Base-by-base conservation (phyloP, 1,140 invertebrate species). In the Aethina tumida region DNA sequence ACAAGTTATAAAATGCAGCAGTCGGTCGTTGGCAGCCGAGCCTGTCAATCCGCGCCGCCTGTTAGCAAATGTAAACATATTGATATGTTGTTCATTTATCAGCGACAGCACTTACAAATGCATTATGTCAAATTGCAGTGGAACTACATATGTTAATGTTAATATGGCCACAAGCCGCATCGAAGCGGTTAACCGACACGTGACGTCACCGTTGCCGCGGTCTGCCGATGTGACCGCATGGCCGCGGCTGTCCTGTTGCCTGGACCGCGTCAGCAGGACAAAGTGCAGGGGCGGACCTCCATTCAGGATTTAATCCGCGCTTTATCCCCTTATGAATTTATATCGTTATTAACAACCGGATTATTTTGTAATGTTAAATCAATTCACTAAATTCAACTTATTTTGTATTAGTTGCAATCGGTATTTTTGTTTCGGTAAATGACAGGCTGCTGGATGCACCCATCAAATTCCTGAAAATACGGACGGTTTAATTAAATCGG, bases 101-200 rank as follows among this genome's bases (percentile, higher is more conserved):
- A 29, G 18, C 20, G 39, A 22, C 10, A 6, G 4, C 16, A 29
- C 19, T 34, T 34, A 34, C 33, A 26, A 27, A 41, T 41, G 39
- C 39, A 29, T 41, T 35, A 41, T 25, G 15, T 35, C 39, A 27
- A 41, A 35, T 41, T 21, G 39, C 33, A 7, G 8, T 8, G 17
- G 14, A 35, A 41, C 39, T 41, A 32, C 39, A 41, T 35, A 34
- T 41, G 39, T 41, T 41, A 41, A 41, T 41, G 39, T 41, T 41
- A 35, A 41, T 41, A 27, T 19, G 24, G 5, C 32, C 39, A 13
- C 39, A 35, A 27, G 15, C 39, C 32, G 32, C 33, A 10, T 19
- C 14, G 7, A n/a, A 12, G 39, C 39, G 39, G 39, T 41, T 13
- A 19, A 35, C 39, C 39, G 31, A 32, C 21, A 33, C 17, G 32